A percentile compares a stretch with the other conserved stretches of the same genome.
Conservation (phyloP, 1,140 invertebrate genomes). For the Ditylenchus dipsaci region DNA sequence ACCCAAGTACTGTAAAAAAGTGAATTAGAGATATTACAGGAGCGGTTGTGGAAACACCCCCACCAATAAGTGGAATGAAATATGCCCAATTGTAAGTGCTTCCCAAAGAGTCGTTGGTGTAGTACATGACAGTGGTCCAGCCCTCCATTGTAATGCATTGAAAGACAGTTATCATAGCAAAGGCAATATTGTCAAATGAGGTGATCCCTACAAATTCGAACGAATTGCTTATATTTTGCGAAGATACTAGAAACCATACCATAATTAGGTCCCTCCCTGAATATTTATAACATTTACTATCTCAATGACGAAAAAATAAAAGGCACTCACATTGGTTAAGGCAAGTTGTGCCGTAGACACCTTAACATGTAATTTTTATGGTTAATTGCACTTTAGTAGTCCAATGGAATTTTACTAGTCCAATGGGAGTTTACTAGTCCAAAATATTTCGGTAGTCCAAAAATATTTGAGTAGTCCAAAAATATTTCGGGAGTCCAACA, state of each 20-base stretch:
- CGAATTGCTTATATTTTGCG: too few species aligned
- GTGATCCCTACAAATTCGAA: conserved; percentile 68
- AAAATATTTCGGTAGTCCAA: too few species aligned
- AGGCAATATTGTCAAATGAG: conserved; percentile 99
- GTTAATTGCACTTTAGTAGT: too few species aligned
- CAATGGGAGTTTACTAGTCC: too few species aligned
- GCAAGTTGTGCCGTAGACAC: conserved; percentile 46
- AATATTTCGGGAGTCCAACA: too few species aligned
- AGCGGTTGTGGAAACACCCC: too few species aligned
- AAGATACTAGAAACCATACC: too few species aligned
- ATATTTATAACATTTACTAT: background rate
- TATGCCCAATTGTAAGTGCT: conserved; percentile 98
- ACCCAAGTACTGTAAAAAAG: conserved; percentile 75
- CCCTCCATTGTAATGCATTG: conserved; percentile 99
- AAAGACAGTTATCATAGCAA: conserved; percentile 99
- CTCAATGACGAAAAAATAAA: conserved; percentile 5
- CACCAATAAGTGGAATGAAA: conserved; percentile 93
- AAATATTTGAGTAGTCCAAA: too few species aligned
- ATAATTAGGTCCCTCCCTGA: conserved; percentile 80
- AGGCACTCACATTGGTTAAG: conserved; percentile 65
- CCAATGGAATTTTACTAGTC: too few species aligned
- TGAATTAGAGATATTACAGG: too few species aligned
- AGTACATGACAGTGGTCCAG: conserved; percentile 98
- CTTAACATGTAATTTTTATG: too few species aligned
- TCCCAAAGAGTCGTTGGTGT: conserved; percentile 98